Evolutionary conservation across 1,140 invertebrate genomes (phyloP).

Genomic region (Neoseiulus cucumeris): DNA sequence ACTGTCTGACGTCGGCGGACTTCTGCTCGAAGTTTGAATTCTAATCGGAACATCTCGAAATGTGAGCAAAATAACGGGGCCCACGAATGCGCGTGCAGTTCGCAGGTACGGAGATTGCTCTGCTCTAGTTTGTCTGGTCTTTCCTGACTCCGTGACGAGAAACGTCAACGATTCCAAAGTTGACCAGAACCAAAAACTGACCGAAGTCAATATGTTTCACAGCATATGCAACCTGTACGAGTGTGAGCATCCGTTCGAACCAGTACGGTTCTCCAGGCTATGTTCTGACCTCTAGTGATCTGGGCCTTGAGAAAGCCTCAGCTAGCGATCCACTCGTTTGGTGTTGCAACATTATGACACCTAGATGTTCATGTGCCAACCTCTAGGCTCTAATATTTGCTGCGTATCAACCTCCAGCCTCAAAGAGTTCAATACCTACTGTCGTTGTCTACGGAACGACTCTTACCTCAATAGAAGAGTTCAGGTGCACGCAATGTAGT

Average conservation of each 20-base stretch:
- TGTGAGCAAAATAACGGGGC: background rate
- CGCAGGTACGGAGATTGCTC: slow-evolving; percentile 1
- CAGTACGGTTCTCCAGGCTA: background rate
- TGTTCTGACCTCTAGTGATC: background rate
- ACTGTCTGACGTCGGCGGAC: too few relatives aligned
- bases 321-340: background rate
- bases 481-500: too few relatives aligned
- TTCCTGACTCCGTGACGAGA: slow-evolving; percentile 1
- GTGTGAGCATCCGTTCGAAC: background rate
- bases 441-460: too few relatives aligned
- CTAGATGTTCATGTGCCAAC: background rate
- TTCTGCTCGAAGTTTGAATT: too few relatives aligned
- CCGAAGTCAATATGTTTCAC: background rate
- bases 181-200: background rate
- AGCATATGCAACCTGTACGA: background rate
- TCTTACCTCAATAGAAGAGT: too few relatives aligned
- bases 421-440: too few relatives aligned
- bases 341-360: slow-evolving; percentile 11
- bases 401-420: background rate
- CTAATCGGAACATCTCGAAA: too few relatives aligned
- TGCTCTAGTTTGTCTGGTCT: background rate
- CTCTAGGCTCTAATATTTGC: slow-evolving; percentile 7
- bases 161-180: slow-evolving; percentile 9
- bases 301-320: background rate
- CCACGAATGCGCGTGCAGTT: background rate